Evolutionary conservation across 2,113 vertebrate species (phyloP).

Genomic region (Noturus placidus): DNA sequence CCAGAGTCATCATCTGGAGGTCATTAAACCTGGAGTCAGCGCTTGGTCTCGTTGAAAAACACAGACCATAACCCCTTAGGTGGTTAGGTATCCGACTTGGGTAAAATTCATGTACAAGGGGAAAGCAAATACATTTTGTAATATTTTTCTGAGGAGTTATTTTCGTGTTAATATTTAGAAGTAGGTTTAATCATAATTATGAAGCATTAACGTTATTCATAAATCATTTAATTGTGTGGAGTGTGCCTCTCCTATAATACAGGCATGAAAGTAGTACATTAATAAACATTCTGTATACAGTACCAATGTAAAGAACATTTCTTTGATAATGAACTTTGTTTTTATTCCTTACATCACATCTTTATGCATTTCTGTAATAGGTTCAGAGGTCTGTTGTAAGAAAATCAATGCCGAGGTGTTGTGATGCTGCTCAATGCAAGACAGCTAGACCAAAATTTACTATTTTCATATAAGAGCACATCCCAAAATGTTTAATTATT

Average conservation of each 20-base stretch:
- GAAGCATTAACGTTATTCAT: neutral
- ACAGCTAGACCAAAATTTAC: too few species aligned
- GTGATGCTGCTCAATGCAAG: too few species aligned
- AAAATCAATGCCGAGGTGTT: too few species aligned
- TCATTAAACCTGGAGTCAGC: constrained; percentile 39
- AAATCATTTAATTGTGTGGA: neutral
- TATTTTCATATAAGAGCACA: too few species aligned
- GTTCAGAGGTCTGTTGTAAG: neutral
- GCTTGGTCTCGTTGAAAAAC: neutral
- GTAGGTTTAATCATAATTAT: neutral
- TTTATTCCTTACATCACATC: too few species aligned
- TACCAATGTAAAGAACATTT: neutral
- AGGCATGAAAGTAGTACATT: too few species aligned
- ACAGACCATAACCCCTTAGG: neutral
- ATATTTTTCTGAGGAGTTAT: neutral
- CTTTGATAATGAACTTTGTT: neutral
- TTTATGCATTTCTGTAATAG: too few species aligned
- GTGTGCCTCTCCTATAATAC: too few species aligned
- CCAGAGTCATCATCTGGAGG: constrained; percentile 43
- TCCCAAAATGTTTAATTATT: too few species aligned
- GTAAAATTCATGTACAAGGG: neutral
- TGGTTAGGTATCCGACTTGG: too few species aligned
- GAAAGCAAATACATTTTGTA: neutral
- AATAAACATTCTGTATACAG: neutral
- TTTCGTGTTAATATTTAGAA: neutral